phyloP scores from a whole-genome alignment of 2,797 vertebrate species.

The Kryptolebias ocellatus region DNA sequence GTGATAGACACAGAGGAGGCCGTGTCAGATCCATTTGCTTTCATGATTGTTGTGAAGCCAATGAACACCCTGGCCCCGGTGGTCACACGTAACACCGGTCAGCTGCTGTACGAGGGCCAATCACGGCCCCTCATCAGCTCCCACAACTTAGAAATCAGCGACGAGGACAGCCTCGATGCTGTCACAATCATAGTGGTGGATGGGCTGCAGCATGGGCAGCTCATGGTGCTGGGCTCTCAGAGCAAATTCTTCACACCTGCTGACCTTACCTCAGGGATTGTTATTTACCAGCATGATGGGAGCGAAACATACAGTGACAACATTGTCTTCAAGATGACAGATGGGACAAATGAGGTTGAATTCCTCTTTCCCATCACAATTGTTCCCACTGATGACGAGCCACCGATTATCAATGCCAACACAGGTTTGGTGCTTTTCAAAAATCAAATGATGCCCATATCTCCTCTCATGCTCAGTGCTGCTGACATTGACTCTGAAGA shows the following conservation, averaged over 20 bases:
- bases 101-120: conserved; percentile 95
- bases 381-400: conserved; percentile 93
- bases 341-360: conserved; percentile 90
- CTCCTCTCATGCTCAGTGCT: conserved; percentile 87
- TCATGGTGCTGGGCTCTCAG: conserved; percentile 81
- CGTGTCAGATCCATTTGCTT: conserved; percentile 91
- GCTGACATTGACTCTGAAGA: conserved; percentile 95
- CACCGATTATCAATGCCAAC: conserved; percentile 92
- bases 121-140: conserved; percentile 87
- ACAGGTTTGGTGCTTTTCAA: conserved; percentile 90
- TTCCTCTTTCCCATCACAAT: conserved; percentile 95
- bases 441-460: conserved; percentile 87
- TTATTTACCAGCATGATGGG: conserved; percentile 92
- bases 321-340: conserved; percentile 90
- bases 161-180: conserved; percentile 89
- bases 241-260: conserved; percentile 86
- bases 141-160: conserved; percentile 90
- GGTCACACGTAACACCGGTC: conserved; percentile 91
- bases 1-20: conserved; percentile 92
- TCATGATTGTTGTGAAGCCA: conserved; percentile 95
- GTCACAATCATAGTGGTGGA: conserved; percentile 88
- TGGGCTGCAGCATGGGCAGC: conserved; percentile 88
- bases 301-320: conserved; percentile 95
- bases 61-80: conserved; percentile 94
- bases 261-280: conserved; percentile 83